Evolutionary conservation across 2,888 invertebrate genomes (phyloP), one percentile per base, ranked within the genome.

Genomic region (Ophion obscuratus): DNA sequence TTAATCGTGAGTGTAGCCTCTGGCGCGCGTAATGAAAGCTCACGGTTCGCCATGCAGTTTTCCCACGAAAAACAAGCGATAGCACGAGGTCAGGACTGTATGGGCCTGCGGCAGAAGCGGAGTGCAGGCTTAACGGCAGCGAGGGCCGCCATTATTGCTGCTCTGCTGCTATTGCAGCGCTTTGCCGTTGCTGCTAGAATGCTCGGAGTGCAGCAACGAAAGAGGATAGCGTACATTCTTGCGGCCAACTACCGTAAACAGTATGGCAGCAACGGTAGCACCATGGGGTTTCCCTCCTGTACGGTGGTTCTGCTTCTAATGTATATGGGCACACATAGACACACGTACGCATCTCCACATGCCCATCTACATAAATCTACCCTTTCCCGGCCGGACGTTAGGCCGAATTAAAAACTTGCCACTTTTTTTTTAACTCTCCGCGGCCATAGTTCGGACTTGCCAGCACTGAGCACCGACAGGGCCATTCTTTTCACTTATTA

Each of bases 21-120:
- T 87, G 89, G 91, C 90, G 90, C 89, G 91, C 90, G 91, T 93
- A 93, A 93, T 93, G 92, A 93, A 93, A 93, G 90, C 89, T 87
- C 81, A 67, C 70, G 62, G 36, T 66, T 24, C 10, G 64, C 61
- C 44, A 70, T 71, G 27, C 44, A 53, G 17, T 59, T 53, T 61
- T n/a, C 31, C 76, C 88, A 40, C 40, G 40, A 40, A 92, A 93
- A 93, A 93, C 91, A 89, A 87, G 87, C 87, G 44, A 71, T 27
- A 57, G 70, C 79, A 73, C 70, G 80, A 76, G 80, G 74, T 57
- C 83, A 76, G 81, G 66, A 47, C 74, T 73, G 66, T 75, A 81
- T 79, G 73, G 74, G 81, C 68, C 81, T 75, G 70, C 67, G 71
- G 85, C n/a, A 83, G 76, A 61, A 81, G 68, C 73, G 6, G 81